phyloP scores from a whole-genome alignment of 2,888 invertebrate genomes.

The Punctoribates punctum region DNA sequence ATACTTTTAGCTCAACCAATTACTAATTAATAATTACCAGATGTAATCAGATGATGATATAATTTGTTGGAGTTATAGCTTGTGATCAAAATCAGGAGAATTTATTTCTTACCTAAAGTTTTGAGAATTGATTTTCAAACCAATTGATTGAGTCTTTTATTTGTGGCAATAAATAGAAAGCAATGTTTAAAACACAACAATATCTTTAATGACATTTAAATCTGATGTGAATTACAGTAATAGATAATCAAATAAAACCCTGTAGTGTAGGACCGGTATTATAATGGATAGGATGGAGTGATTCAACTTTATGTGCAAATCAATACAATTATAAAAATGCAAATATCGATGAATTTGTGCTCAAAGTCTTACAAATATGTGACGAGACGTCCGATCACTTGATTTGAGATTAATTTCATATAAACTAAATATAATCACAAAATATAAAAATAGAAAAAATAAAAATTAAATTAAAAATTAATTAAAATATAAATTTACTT shows the following conservation, averaged over 20 bases:
- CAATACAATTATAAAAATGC: neutral
- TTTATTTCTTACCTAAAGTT: no score
- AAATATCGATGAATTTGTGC: neutral
- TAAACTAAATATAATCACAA: neutral
- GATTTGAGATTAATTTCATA: neutral
- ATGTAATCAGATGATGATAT: no score
- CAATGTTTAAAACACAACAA: constrained; percentile 1
- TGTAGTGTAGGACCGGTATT: constrained; percentile 3
- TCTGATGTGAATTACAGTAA: neutral
- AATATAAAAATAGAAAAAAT: constrained; percentile 1
- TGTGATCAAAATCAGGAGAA: neutral
- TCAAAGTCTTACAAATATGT: neutral
- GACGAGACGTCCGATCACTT: constrained; percentile 28
- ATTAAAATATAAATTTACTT: no score
- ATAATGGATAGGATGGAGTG: neutral
- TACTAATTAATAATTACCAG: no score
- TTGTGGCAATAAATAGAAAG: no score
- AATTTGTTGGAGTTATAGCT: neutral
- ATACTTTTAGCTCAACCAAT: no score
- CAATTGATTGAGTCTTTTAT: no score
- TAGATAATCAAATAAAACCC: neutral
- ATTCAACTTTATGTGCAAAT: neutral
- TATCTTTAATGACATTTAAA: neutral
- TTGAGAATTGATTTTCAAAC: no score
- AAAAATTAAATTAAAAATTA: neutral